A percentile compares a stretch with the other conserved stretches of the same genome.
Conservation (phyloP, 1,140 invertebrate species). For the Leptestheria dahalacensis region DNA sequence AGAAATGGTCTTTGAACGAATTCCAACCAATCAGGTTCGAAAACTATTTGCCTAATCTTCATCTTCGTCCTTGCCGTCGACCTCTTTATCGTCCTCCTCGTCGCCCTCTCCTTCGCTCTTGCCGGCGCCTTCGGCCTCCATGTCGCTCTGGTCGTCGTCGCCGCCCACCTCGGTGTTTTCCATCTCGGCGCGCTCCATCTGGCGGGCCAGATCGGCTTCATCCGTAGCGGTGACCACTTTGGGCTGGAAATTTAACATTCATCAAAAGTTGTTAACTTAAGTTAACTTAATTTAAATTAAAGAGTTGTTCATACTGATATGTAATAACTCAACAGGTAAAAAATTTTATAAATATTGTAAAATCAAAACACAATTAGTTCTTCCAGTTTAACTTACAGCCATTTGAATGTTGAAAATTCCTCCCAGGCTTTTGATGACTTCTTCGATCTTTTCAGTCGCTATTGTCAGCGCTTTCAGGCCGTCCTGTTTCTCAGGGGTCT, state of each 20-base stretch:
- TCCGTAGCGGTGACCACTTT: slow-evolving; percentile 97
- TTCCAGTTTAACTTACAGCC: slow-evolving; percentile 53
- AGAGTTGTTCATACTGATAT: too few species aligned
- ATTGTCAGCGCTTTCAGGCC: slow-evolving; percentile 75
- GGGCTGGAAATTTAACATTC: too few species aligned
- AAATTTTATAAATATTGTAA: not conserved
- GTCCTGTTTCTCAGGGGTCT: slow-evolving; percentile 88
- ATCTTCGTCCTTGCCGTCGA: slow-evolving; percentile 4
- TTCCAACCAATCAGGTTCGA: not conserved
- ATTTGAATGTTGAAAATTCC: slow-evolving; percentile 91
- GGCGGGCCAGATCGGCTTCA: slow-evolving; percentile 82
- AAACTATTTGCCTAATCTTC: not conserved
- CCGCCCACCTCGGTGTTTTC: slow-evolving; percentile 88
- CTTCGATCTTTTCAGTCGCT: slow-evolving; percentile 74
- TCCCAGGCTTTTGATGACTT: slow-evolving; percentile 59
- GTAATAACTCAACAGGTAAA: not conserved
- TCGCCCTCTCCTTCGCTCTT: slow-evolving; percentile 86
- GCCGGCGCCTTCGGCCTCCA: slow-evolving; percentile 22
- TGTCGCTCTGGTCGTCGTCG: slow-evolving; percentile 47
- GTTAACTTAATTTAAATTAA: too few species aligned
- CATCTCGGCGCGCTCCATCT: slow-evolving; percentile 82
- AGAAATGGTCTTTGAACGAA: too few species aligned
- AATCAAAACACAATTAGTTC: too few species aligned
- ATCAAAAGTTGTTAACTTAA: too few species aligned
- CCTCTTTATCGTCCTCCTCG: slow-evolving; percentile 46